Conservation (phyloP, 2,113 vertebrate genomes). For the Hemibagrus wyckioides region DNA sequence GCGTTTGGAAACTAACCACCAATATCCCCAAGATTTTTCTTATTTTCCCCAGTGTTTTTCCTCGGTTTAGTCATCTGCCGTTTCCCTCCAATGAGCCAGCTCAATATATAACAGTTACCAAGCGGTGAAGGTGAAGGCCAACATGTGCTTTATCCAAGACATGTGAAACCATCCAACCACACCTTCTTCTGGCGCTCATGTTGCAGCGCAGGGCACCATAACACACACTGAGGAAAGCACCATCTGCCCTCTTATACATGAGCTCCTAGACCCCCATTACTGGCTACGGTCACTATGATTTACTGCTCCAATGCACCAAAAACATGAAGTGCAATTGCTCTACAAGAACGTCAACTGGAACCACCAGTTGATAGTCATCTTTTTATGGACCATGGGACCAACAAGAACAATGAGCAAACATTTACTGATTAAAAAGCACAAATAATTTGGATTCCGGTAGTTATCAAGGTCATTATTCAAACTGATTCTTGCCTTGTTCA, state of each 20-base stretch:
- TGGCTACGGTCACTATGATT: background rate
- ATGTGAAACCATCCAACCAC: background rate
- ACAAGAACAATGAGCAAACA: background rate
- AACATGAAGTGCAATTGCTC: background rate
- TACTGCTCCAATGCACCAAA: background rate
- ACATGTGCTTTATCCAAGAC: background rate
- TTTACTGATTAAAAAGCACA: too few species aligned
- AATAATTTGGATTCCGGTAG: background rate
- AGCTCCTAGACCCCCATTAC: background rate
- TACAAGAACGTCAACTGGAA: background rate
- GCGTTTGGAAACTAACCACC: background rate
- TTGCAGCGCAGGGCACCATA: background rate
- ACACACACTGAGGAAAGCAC: background rate
- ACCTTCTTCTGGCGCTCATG: background rate
- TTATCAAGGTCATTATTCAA: background rate
- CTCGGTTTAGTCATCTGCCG: background rate
- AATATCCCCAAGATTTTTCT: background rate
- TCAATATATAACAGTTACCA: background rate
- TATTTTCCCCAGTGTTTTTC: too few species aligned
- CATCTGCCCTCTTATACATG: background rate
- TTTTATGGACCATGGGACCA: background rate
- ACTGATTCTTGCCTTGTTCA: too few species aligned
- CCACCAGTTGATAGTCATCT: background rate
- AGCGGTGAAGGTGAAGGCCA: background rate
- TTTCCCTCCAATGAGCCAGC: background rate